These are phyloP conservation scores for Drosophila gaucha DNA, from an alignment of 2,888 invertebrate species.

Conservation along the genomic window DNA sequence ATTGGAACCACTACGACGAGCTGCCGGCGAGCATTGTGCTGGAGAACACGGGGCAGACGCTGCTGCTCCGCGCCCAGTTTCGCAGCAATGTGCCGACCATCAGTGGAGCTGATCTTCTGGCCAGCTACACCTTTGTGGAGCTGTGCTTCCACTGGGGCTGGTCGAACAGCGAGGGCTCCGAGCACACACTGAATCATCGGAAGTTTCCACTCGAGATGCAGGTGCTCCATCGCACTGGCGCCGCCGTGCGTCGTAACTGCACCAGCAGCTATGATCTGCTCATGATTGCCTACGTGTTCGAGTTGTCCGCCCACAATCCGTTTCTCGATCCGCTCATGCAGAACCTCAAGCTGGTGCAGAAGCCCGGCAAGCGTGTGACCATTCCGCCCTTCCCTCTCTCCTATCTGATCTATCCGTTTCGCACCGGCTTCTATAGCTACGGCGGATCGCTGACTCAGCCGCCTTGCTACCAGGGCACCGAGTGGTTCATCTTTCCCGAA, in stretches of 20 bases:
- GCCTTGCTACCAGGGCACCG: slow-evolving; percentile 87
- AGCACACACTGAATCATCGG: slow-evolving; percentile 86
- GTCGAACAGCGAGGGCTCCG: slow-evolving; percentile 86
- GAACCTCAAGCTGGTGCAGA: slow-evolving; percentile 85
- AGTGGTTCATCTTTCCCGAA: slow-evolving; percentile 87
- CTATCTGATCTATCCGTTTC: slow-evolving; percentile 86
- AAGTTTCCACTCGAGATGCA: slow-evolving; percentile 87
- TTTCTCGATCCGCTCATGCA: slow-evolving; percentile 86
- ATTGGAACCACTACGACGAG: slow-evolving; percentile 86
- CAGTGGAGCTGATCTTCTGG: slow-evolving; percentile 86
- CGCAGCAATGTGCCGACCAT: slow-evolving; percentile 81
- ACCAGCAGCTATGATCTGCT: slow-evolving; percentile 83
- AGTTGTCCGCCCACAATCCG: slow-evolving; percentile 86
- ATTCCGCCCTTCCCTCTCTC: slow-evolving; percentile 87
- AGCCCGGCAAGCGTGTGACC: slow-evolving; percentile 83
- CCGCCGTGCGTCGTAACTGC: slow-evolving; percentile 55
- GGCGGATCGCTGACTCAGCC: slow-evolving; percentile 87
- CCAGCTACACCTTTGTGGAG: slow-evolving; percentile 86
- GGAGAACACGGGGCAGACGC: slow-evolving; percentile 86
- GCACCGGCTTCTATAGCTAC: slow-evolving; percentile 86
- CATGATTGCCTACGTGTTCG: slow-evolving; percentile 85
- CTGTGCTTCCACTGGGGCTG: slow-evolving; percentile 87
- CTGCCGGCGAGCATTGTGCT: slow-evolving; percentile 85
- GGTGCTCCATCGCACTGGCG: slow-evolving; percentile 82
- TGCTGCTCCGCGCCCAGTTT: slow-evolving; percentile 78